Conservation (phyloP, 2,113 vertebrate species). For the Sialia sialis region DNA sequence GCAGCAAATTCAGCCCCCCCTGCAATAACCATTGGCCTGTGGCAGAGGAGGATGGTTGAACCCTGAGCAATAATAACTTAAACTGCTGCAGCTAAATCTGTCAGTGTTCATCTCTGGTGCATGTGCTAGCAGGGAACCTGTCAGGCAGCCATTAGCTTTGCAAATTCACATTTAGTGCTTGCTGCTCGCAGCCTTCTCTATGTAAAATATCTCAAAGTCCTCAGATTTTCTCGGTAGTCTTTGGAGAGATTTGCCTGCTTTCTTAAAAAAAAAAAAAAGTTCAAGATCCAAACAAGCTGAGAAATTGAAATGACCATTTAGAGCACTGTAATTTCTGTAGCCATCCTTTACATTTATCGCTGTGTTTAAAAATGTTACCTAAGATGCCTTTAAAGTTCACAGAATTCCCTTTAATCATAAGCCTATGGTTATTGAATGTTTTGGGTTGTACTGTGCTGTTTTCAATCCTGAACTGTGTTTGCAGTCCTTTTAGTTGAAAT, state of each 20-base stretch:
- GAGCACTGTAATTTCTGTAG: background rate
- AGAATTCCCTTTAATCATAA: background rate
- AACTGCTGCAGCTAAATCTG: background rate
- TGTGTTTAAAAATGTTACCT: background rate
- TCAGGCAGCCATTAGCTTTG: background rate
- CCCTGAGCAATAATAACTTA: background rate
- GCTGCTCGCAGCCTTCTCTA: background rate
- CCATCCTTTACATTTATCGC: background rate
- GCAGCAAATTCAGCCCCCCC: background rate
- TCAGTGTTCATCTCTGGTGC: background rate
- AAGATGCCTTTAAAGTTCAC: background rate
- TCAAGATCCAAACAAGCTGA: background rate
- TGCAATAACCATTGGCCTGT: background rate
- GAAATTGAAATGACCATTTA: background rate
- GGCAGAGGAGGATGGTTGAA: background rate
- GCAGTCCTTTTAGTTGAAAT: background rate
- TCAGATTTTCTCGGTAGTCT: background rate
- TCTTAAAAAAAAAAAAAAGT: background rate
- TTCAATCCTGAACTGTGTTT: background rate
- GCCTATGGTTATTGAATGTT: background rate
- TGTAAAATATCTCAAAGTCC: background rate
- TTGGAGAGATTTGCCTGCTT: background rate
- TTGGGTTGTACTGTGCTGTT: background rate
- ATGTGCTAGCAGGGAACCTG: background rate
- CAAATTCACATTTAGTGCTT: background rate